Base-by-base conservation (phyloP, 2,113 vertebrate species). In the Lynx canadensis region DNA sequence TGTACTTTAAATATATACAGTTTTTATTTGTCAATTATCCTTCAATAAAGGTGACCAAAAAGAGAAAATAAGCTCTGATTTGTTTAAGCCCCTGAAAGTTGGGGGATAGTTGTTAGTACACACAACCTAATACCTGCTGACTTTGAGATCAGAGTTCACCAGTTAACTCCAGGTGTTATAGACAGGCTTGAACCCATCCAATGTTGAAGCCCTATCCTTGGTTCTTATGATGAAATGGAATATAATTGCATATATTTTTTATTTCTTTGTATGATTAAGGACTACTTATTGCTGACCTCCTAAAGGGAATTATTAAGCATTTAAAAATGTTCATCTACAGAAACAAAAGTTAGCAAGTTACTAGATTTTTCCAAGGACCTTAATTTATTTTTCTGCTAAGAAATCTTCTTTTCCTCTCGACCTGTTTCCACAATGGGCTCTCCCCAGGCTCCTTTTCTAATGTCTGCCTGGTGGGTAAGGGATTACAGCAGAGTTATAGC, bases 261-360 rank as follows among this genome's bases (percentile, higher is more conserved):
- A 60, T 89, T 52, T 68, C 78, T 89, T 91, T 88, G 27, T 88
- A 10, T 78, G 38, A 82, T 76, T 50, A 50, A 90, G 36, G 12
- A 36, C 15, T n/a, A 48, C 41, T 76, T 92, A 55, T 96, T 57
- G 86, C 36, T 89, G 79, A 83, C 7, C 52, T 63, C 19, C 41
- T 65, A 79, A 94, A 94, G 52, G 18, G 14, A 16, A 52, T 50
- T 88, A 13, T 66, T 84, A 80, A 78, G 31, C 18, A 82, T 87
- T 90, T 45, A 15, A 93, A 73, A 48, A 33, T 18, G 71, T 65
- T 55, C 50, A 19, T 50, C 45, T 9, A 71, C 7, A 16, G 48
- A 94, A 92, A 41, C 23, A 71, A 71, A 94, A 94, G 45, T 85
- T 84, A 21, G 16, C 68, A 78, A 85, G 63, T 93, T 60, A 73